Conservation (phyloP, 2,888 invertebrate genomes). For the Harmothoe impar region DNA sequence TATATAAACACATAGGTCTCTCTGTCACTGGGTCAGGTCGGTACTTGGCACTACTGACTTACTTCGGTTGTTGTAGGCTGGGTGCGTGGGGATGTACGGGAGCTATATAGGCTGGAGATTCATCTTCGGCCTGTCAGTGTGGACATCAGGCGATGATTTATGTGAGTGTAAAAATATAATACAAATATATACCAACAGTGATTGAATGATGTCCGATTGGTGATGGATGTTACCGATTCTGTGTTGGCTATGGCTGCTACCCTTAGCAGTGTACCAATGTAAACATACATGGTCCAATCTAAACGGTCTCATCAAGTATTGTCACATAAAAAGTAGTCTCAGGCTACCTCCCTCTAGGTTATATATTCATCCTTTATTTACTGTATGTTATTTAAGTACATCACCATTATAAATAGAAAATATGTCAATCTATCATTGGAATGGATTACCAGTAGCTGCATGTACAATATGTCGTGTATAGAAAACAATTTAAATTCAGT, state of each 20-base stretch:
- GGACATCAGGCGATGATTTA: not conserved
- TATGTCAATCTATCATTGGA: too few relatives aligned
- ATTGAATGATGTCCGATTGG: constrained; percentile 19
- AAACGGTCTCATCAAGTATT: too few relatives aligned
- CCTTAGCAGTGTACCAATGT: too few relatives aligned
- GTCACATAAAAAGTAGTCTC: too few relatives aligned
- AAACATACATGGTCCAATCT: too few relatives aligned
- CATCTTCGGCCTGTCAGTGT: constrained; percentile 6
- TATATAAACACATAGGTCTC: not conserved
- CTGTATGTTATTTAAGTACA: too few relatives aligned
- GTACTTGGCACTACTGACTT: constrained; percentile 32
- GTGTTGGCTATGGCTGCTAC: not conserved
- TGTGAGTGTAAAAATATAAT: constrained; percentile 36
- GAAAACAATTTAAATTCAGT: too few relatives aligned
- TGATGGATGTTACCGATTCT: constrained; percentile 1
- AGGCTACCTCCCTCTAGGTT: too few relatives aligned
- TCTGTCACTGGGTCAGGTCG: constrained; percentile 12
- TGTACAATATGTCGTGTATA: too few relatives aligned
- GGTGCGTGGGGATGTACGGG: not conserved
- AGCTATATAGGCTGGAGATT: not conserved
- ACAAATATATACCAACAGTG: not conserved
- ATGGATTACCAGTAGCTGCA: too few relatives aligned
- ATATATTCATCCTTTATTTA: too few relatives aligned
- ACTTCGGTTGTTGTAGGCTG: not conserved
- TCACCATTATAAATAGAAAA: too few relatives aligned